Evolutionary conservation across 2,797 vertebrate genomes (phyloP).

Genomic region (Clarias pachynema): DNA sequence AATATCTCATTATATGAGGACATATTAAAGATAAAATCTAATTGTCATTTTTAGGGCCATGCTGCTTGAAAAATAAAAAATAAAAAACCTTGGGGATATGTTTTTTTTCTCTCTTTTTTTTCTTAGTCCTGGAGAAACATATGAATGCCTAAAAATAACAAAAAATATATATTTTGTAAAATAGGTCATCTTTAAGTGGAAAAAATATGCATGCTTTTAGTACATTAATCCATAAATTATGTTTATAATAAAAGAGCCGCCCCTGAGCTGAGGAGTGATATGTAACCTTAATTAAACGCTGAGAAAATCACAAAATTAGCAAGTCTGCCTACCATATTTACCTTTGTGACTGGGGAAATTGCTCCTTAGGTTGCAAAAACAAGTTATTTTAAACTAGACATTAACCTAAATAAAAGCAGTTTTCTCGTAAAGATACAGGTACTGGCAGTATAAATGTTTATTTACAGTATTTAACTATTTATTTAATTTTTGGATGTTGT

Average conservation of each 20-base stretch:
- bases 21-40: no score
- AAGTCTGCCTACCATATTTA: background rate
- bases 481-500: background rate
- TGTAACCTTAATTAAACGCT: background rate
- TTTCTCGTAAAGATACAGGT: background rate
- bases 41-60: no score
- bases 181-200: background rate
- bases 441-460: background rate
- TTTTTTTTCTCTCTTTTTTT: no score
- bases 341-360: background rate
- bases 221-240: background rate
- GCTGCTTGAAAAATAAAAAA: no score
- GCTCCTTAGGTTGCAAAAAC: background rate
- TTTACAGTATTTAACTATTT: no score
- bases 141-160: no score
- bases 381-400: no score
- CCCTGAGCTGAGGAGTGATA: background rate
- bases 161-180: no score
- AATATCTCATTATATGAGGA: no score
- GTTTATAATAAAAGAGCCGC: background rate
- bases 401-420: background rate
- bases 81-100: no score
- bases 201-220: background rate
- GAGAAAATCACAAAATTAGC: background rate
- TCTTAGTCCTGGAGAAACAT: no score